These are phyloP conservation scores for Ochropleura plecta DNA, from an alignment of 2,888 invertebrate species.

Conservation along the genomic window DNA sequence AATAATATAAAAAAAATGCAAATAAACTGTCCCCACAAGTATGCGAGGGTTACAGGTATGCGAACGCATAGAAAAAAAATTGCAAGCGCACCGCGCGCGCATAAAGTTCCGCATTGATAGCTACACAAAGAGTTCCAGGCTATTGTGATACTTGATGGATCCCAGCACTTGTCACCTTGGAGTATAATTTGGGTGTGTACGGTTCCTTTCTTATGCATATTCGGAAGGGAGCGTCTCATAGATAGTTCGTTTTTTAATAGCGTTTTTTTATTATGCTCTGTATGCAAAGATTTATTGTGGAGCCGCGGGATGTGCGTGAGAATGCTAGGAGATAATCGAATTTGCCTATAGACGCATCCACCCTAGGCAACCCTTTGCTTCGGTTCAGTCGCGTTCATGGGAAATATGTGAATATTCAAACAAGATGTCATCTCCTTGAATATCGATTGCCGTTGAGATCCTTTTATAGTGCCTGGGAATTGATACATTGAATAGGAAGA, in stretches of 20 bases:
- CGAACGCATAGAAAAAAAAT: slow-evolving; percentile 81
- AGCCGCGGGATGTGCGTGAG: slow-evolving; percentile 88
- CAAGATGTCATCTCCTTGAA: slow-evolving; percentile 90
- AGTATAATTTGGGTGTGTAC: slow-evolving; percentile 89
- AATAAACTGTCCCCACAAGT: slow-evolving; percentile 89
- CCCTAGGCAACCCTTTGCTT: slow-evolving; percentile 85
- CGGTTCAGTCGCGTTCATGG: slow-evolving; percentile 84
- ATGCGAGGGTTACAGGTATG: slow-evolving; percentile 85
- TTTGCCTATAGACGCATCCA: slow-evolving; percentile 89
- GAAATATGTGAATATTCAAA: slow-evolving; percentile 90
- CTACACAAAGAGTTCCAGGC: slow-evolving; percentile 58
- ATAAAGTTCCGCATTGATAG: slow-evolving; percentile 79
- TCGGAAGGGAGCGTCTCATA: slow-evolving; percentile 84
- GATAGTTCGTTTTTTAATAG: slow-evolving; percentile 89
- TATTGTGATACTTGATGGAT: slow-evolving; percentile 77
- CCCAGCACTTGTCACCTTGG: slow-evolving; percentile 88
- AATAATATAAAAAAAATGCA: slow-evolving; percentile 90
- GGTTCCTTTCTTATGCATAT: slow-evolving; percentile 88
- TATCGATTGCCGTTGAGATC: slow-evolving; percentile 89
- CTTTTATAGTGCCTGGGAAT: slow-evolving; percentile 88
- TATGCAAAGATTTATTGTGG: slow-evolving; percentile 90
- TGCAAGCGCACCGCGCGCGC: slow-evolving; percentile 76
- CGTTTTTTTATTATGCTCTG: slow-evolving; percentile 84
- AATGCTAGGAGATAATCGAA: slow-evolving; percentile 89
- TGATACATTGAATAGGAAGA: slow-evolving; percentile 89